phyloP scores from a whole-genome alignment of 1,140 invertebrate genomes.

The Drosophila kanapiae region DNA sequence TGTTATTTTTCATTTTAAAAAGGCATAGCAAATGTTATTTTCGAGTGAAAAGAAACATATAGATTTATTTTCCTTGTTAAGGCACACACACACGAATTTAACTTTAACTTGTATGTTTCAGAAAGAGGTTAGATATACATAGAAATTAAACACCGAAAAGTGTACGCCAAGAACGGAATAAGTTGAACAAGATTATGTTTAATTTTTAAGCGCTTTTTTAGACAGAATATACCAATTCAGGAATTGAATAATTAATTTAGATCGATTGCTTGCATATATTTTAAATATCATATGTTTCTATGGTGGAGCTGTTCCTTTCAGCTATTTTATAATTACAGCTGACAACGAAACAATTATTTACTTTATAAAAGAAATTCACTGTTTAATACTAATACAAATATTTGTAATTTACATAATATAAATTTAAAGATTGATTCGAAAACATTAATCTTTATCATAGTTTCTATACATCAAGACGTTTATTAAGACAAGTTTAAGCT shows the following conservation, averaged over 20 bases:
- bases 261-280: constrained; percentile 35
- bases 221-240: constrained; percentile 36
- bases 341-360: background rate
- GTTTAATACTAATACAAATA: too few relatives aligned
- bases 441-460: too few relatives aligned
- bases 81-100: constrained; percentile 70
- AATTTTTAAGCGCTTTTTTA: constrained; percentile 38
- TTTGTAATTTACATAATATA: too few relatives aligned
- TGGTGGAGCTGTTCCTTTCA: constrained; percentile 20
- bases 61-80: constrained; percentile 40
- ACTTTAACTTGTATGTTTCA: constrained; percentile 59
- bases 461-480: too few relatives aligned
- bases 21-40: constrained; percentile 44
- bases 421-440: too few relatives aligned
- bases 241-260: constrained; percentile 20
- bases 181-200: constrained; percentile 51
- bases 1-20: constrained; percentile 40
- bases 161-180: constrained; percentile 58
- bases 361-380: too few relatives aligned
- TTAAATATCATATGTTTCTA: background rate
- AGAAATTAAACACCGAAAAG: constrained; percentile 70
- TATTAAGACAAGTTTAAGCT: too few relatives aligned
- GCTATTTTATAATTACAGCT: background rate
- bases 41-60: constrained; percentile 37
- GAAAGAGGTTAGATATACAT: constrained; percentile 49